These are phyloP conservation scores for Drosophila tristis DNA, from an alignment of 1,140 invertebrate species.

Conservation along the genomic window DNA sequence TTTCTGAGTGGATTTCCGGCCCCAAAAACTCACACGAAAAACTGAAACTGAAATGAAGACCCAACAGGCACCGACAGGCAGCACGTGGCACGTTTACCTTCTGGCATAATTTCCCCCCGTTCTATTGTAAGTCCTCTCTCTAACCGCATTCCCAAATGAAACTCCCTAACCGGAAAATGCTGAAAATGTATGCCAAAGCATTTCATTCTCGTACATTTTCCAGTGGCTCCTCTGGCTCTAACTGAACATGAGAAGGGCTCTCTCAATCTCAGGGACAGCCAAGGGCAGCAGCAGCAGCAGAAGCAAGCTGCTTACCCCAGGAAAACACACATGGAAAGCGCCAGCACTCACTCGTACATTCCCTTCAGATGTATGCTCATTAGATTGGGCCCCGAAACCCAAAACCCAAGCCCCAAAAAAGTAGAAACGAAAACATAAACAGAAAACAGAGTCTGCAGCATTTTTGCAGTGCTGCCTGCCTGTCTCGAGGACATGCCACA, in stretches of 20 bases:
- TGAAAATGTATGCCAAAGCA: conserved; percentile 40
- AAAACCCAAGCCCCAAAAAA: conserved; percentile 1
- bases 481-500: conserved; percentile 29
- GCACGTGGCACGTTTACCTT: conserved; percentile 52
- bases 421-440: conserved; percentile 8
- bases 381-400: conserved; percentile 25
- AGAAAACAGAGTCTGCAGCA: conserved; percentile 3
- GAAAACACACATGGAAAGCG: conserved; percentile 2
- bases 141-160: conserved; percentile 24
- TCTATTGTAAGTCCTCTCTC: not conserved
- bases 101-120: conserved; percentile 26
- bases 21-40: conserved; percentile 7
- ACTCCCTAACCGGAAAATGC: conserved; percentile 22
- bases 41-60: conserved; percentile 16
- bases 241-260: conserved; percentile 34
- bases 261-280: conserved; percentile 26
- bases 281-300: conserved; percentile 12
- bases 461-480: conserved; percentile 9
- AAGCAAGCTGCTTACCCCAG: conserved; percentile 14
- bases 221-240: not conserved
- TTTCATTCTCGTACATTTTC: conserved; percentile 43
- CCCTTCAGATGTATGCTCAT: conserved; percentile 35
- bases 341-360: not conserved
- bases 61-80: not conserved
- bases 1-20: conserved; percentile 52